These are phyloP conservation scores for Procambarus clarkii DNA, from an alignment of 1,140 invertebrate genomes.

Conservation along the genomic window DNA sequence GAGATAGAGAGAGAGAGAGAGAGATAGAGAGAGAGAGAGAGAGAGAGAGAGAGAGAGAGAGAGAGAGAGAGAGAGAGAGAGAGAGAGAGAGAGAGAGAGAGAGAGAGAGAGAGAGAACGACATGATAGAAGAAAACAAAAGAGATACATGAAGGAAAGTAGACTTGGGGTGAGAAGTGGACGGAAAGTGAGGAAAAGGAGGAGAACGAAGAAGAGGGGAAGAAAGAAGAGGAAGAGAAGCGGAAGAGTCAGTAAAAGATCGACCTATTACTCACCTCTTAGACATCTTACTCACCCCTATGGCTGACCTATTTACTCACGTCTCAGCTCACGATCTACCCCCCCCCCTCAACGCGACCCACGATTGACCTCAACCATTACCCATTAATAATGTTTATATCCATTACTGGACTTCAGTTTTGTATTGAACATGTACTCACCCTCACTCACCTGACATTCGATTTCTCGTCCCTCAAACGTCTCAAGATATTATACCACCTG, in stretches of 20 bases:
- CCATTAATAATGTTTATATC: too few relatives aligned
- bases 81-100: conserved; percentile 1
- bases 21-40: neutral
- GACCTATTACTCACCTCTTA: neutral
- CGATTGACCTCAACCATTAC: too few relatives aligned
- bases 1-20: neutral
- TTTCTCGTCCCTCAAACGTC: too few relatives aligned
- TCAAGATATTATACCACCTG: too few relatives aligned
- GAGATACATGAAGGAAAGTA: neutral
- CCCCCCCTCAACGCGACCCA: too few relatives aligned
- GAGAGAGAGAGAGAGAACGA: too few relatives aligned
- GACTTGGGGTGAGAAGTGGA: neutral
- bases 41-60: conserved; percentile 11
- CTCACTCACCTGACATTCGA: too few relatives aligned
- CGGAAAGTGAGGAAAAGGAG: neutral
- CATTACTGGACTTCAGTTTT: too few relatives aligned
- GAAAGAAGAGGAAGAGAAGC: neutral
- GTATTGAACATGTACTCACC: too few relatives aligned
- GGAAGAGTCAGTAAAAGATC: neutral
- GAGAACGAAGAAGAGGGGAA: neutral
- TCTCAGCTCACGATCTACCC: too few relatives aligned
- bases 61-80: conserved; percentile 30
- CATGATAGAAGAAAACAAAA: neutral
- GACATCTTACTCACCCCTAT: too few relatives aligned
- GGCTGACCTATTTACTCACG: too few relatives aligned